phyloP scores from a whole-genome alignment of 2,797 vertebrate genomes.

The Mormyrops attenuatus region DNA sequence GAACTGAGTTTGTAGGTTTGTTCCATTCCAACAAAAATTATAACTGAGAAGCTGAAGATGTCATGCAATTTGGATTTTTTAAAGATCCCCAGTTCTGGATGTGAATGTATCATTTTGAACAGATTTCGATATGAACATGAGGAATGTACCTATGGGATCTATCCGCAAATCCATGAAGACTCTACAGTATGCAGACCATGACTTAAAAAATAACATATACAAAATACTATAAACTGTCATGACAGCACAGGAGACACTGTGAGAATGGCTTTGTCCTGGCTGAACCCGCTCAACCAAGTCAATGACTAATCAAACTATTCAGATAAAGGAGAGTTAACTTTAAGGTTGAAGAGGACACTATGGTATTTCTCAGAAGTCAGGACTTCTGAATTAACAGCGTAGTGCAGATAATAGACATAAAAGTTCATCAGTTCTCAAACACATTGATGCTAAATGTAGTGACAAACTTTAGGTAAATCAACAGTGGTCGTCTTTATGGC shows the following conservation, averaged over 20 bases:
- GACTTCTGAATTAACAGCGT: not conserved
- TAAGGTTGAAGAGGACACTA: not conserved
- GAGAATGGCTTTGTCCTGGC: not conserved
- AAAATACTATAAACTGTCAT: not conserved
- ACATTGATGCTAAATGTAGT: conserved; percentile 23
- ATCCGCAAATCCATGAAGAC: not conserved
- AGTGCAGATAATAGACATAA: not conserved
- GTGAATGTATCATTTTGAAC: not conserved
- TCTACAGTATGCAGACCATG: not conserved
- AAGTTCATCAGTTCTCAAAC: not conserved
- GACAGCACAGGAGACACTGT: not conserved
- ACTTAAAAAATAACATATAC: not conserved
- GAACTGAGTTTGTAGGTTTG: not conserved
- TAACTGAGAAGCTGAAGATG: not conserved
- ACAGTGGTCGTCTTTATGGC: conserved; percentile 46
- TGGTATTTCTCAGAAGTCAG: not conserved
- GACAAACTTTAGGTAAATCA: conserved; percentile 39
- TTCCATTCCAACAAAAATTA: not conserved
- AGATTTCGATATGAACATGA: not conserved
- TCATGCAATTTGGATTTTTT: not conserved
- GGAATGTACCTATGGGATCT: not conserved
- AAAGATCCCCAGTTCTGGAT: not conserved
- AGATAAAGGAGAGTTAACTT: not conserved
- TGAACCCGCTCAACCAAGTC: not conserved
- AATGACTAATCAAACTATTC: not conserved